Base-by-base conservation (phyloP, 1,140 invertebrate species). In the Drosophila simulans region DNA sequence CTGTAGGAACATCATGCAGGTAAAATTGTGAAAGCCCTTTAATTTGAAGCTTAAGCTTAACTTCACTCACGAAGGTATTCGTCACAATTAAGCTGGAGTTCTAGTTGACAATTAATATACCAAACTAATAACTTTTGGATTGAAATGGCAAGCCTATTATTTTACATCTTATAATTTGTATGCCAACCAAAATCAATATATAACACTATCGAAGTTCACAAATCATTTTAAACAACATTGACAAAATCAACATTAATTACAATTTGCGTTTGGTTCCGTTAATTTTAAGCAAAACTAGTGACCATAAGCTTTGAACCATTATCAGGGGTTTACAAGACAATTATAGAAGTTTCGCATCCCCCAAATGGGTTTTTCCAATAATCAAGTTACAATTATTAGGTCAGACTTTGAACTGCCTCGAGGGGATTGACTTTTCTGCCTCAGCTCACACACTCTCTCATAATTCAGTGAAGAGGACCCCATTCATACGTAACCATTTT, bases 371-470 rank as follows among this genome's bases (percentile, higher is more conserved):
- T 59, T 34, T 43, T 27, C 64, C 65, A 49, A 70, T 70, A 57
- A 71, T 57, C 43, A 31, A 56, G 51, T 70, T 57, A 49, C 64
- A 71, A 27, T 71, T 70, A 71, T 71, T 70, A 70, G 68, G 52
- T 57, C 68, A 71, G 42, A 40, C 35, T 34, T 69, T 70, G 65
- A 71, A 42, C 65, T 70, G 20, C 25, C 64, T 35, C 10, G 34
- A 10, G 65, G 66, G 65, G 57, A 70, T 57, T 57, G 65, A 71
- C 52, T 71, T 70, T 71, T 57, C 52, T 65, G 64, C 22, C 27
- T 31, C 64, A 25, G 39, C 49, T 22, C 3, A 43, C 58, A 62
- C 35, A 51, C 22, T 11, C 48, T 40, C 48, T 12, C 27, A 51
- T 11, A 11, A 15, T 17, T 17, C 43, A 51, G 25, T 52, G 53